Evolutionary conservation across 2,888 invertebrate genomes (phyloP), one percentile per base, ranked within the genome.

Genomic region (Rhamnusium bicolor): DNA sequence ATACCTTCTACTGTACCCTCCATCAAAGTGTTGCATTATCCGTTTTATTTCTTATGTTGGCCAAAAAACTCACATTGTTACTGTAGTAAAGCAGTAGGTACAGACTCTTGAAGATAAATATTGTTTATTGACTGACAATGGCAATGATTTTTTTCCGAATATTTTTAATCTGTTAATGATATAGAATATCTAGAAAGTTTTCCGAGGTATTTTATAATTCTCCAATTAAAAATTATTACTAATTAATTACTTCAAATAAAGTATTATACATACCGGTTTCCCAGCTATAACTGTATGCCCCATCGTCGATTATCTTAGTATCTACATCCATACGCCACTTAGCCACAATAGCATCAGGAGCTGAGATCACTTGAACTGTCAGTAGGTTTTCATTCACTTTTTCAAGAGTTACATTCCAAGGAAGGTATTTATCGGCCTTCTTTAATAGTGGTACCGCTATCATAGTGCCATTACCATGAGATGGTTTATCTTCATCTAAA

Each of bases 321-420:
- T 96, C 96, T 16, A 96, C 91, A 63, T 96, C 96, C 81, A 96
- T 87, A 71, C 91, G 92, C 96, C 97, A 97, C 82, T 94, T 92
- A 8, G 96, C 95, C 1, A 97, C 93, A 63, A 94, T 91, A 79
- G 93, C 92, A 72, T 93, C 92, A 0, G 92, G 90, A 0, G 95
- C 91, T 0, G 96, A 92, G 27, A 92, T 93, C 29, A 97, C 91
- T 84, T 93, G 89, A 62, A 92, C 90, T 83, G 93, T 88, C 69
- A 89, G 90, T 8, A 90, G 89, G 76, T 92, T 92, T 63, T 91
- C 92, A 77, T 92, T 90, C 65, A 91, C 90, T 3, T 92, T 90
- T 80, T 94, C 93, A 73, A 95, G 90, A 8, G 92, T 91, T 0
- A 94, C 94, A 65, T 92, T 93, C 96, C 96, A 96, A 6, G 92